Conservation (phyloP, 2,797 vertebrate species). For the Hydrophis major region DNA sequence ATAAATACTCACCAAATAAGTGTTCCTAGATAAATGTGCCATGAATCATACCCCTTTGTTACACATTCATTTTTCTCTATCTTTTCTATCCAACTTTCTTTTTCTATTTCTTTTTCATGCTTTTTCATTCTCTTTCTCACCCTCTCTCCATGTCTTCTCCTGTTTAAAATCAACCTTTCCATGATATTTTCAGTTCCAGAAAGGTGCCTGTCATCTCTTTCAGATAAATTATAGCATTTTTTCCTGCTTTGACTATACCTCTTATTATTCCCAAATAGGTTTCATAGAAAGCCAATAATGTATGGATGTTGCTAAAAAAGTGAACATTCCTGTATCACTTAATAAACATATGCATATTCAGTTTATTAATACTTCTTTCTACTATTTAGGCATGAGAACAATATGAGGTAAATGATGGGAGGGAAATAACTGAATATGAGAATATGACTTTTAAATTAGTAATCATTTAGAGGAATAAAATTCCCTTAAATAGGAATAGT, state of each 20-base stretch:
- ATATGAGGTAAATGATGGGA: constrained; percentile 40
- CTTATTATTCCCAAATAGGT: background rate
- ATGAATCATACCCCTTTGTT: background rate
- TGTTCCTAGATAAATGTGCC: background rate
- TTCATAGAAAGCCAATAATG: background rate
- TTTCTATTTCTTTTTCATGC: background rate
- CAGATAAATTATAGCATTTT: background rate
- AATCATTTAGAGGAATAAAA: constrained; percentile 35
- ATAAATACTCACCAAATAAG: background rate
- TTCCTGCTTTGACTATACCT: no score
- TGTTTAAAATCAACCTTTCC: background rate
- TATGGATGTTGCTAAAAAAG: background rate
- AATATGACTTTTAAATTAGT: constrained; percentile 48
- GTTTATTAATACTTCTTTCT: constrained; percentile 41
- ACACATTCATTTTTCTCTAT: background rate
- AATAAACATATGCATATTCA: constrained; percentile 23
- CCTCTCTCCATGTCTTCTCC: background rate
- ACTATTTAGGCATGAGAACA: constrained; percentile 51
- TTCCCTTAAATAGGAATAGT: background rate
- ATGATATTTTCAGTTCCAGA: background rate
- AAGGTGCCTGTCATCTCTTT: background rate
- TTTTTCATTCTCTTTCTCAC: background rate
- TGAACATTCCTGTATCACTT: background rate
- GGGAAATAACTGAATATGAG: constrained; percentile 37
- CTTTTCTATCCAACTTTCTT: background rate